Evolutionary conservation across 1,140 invertebrate species (phyloP), one percentile per base, ranked within the genome.

Genomic region (Asbolus verrucosus): DNA sequence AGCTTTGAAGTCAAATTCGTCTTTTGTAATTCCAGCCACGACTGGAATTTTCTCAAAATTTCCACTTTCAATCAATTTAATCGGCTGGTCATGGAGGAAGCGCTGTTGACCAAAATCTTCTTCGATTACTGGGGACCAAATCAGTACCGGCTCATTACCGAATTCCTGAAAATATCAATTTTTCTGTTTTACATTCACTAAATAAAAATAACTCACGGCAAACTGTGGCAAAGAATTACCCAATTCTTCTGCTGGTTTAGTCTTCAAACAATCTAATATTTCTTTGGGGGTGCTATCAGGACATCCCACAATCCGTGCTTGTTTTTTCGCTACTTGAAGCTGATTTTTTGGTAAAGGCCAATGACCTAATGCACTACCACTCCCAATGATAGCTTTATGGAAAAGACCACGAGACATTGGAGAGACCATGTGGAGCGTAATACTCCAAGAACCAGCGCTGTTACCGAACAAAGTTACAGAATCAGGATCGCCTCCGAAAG

Each of bases 401-500:
- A 92, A 92, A 0, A 92, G 80, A 18, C 86, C 39, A 16, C 39
- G 39, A 14, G 39, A 43, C 39, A 43, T 43, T 27, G 88, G 88
- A 1, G 89, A 90, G 0, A 91, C 76, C 81, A 90, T 83, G 75
- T 91, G 90, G 21, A 89, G 78, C 33, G 85, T 81, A 0, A 87
- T 84, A 33, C 87, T 87, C 70, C 84, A 85, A 0, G 85, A 85
- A 0, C 91, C 91, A 4, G 89, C 90, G 65, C 88, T 89, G 75
- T 89, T 88, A 4, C 91, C 91, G 0, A 84, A 69, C 0, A 91
- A 81, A 0, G 90, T 92, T 0, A 94, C 86, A 1, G 81, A 78
- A 62, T 84, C 82, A 0, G 89, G 86, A 81, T 94, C 88, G 0
- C 91, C 92, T 0, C 91, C 91, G 75, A 93, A 93, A 0, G 82